Percentiles rank a stretch among this genome's conserved stretches.
Evolutionary conservation across 2,113 vertebrate species (phyloP).

Genomic region (Pseudopodoces humilis): DNA sequence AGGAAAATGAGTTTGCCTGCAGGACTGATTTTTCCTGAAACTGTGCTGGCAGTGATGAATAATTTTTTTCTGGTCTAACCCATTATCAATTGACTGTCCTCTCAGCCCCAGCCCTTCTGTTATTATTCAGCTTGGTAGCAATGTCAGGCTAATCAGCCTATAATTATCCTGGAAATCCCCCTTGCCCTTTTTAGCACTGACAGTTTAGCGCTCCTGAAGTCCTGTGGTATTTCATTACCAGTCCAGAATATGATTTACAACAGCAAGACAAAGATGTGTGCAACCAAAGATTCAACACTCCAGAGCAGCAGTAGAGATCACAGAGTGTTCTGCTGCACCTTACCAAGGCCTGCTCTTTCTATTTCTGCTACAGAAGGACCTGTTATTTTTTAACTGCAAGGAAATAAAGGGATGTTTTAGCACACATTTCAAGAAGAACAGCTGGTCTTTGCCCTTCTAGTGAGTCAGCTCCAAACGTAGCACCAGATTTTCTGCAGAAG

Average conservation of each 20-base stretch:
- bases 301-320: not conserved
- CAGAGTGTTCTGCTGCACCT: not conserved
- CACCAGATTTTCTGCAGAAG: not conserved
- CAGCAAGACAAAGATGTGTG: not conserved
- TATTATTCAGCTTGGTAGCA: slow-evolving; percentile 11
- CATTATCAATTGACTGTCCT: not conserved
- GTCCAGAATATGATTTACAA: not conserved
- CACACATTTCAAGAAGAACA: not conserved
- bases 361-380: not conserved
- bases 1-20: slow-evolving; percentile 25
- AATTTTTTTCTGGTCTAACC: not conserved
- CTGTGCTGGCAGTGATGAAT: not conserved
- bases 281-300: not conserved
- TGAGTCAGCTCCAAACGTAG: not conserved
- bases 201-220: not conserved
- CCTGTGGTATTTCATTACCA: not conserved
- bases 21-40: not conserved
- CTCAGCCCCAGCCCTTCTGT: not conserved
- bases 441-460: not conserved
- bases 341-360: not conserved
- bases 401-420: not conserved
- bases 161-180: slow-evolving; percentile 41
- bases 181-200: slow-evolving; percentile 24
- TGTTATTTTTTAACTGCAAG: not conserved
- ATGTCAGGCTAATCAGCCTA: slow-evolving; percentile 45